These are phyloP conservation scores for Idaea straminata DNA, from an alignment of 2,888 invertebrate species.

Conservation along the genomic window DNA sequence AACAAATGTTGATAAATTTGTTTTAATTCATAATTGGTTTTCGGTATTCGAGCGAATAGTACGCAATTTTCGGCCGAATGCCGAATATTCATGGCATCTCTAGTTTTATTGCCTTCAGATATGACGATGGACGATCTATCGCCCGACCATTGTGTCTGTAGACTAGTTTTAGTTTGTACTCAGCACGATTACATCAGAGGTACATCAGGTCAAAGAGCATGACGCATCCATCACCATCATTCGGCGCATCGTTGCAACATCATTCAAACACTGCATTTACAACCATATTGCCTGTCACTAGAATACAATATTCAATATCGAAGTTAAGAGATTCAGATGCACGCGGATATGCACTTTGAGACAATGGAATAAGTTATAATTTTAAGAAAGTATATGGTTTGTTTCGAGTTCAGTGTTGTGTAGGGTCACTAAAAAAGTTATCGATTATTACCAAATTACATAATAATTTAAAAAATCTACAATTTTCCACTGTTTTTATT, in stretches of 20 bases:
- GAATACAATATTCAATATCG: slow-evolving; percentile 4
- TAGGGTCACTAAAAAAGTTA: not conserved
- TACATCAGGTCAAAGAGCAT: slow-evolving; percentile 28
- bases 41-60: too few relatives aligned
- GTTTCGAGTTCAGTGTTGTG: slow-evolving; percentile 6
- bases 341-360: not conserved
- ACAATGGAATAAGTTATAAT: not conserved
- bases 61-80: too few relatives aligned
- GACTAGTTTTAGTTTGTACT: not conserved
- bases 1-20: too few relatives aligned
- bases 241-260: slow-evolving; percentile 25
- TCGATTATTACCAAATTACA: not conserved
- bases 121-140: too few relatives aligned
- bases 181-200: not conserved
- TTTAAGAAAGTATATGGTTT: not conserved
- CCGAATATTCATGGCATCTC: too few relatives aligned
- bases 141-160: not conserved
- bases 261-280: not conserved
- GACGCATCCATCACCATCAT: slow-evolving; percentile 27
- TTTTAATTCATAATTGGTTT: too few relatives aligned
- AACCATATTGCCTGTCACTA: slow-evolving; percentile 6
- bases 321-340: slow-evolving; percentile 5
- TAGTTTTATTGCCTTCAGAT: too few relatives aligned
- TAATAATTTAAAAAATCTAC: too few relatives aligned
- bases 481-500: too few relatives aligned